Evolutionary conservation across 1,140 invertebrate genomes (phyloP), one percentile per base, ranked within the genome.

Genomic region (Acromyrmex echinatior): DNA sequence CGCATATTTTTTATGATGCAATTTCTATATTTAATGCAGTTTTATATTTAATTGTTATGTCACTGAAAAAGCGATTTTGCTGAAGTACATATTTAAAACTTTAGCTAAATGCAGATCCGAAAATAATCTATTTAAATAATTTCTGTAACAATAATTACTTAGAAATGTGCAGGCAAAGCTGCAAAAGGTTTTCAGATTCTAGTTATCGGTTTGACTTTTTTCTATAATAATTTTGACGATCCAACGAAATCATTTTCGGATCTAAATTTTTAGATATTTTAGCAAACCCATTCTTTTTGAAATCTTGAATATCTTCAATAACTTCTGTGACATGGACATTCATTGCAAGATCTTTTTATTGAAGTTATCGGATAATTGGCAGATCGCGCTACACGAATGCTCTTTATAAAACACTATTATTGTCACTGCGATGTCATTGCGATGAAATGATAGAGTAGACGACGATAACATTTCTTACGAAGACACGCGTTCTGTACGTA

Each of bases 321-420:
- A 25, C 62, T 74, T 80, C 66, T 35, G 76, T 45, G 78, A 76
- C 49, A 18, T 58, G 60, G 63, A 86, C 60, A 18, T 74, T 49
- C 14, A 4, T 65, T 31, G 28, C 28, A 16, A 58, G 62, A 71
- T 10, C 70, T 28, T 49, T 60, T 6, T 18, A 21, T 14, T 28
- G 39, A 86, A 90, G 16, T 74, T 87, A 45, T 39, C 18, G 74
- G 87, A 90, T 66, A 85, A 90, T 77, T 66, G 60, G 39, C 65
- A 90, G 79, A 86, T 62, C 87, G 16, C 6, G 58, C 12, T 60
- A 18, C 18, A 39, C n/a, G 31, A 58, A 51, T 51, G 14, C 28
- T 51, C 70, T 87, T 56, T 87, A 70, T 85, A 76, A 90, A 65
- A 18, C 66, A 62, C 71, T 39, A n/a, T 45, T 35, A 76, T 87